These are phyloP conservation scores for Calliphora vicina DNA, from an alignment of 1,140 invertebrate species.

Conservation along the genomic window DNA sequence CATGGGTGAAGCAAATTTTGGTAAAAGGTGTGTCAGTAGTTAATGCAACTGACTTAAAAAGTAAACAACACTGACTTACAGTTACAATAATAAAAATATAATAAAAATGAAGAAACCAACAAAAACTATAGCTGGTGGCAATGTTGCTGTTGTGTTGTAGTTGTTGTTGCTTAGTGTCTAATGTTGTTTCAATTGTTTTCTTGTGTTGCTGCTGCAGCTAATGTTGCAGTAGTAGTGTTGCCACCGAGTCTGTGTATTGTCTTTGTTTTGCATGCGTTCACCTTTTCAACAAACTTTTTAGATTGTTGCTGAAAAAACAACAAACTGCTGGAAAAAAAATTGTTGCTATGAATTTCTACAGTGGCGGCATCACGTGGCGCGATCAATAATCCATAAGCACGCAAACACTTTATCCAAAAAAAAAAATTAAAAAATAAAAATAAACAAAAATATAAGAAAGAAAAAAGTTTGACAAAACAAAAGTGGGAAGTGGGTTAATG, in stretches of 20 bases:
- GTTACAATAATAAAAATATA: neutral
- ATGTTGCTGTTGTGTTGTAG: neutral
- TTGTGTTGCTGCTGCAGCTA: neutral
- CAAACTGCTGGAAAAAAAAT: neutral
- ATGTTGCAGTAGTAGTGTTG: constrained; percentile 42
- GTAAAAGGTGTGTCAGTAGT: constrained; percentile 40
- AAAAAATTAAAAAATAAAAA: neutral
- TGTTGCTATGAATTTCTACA: neutral
- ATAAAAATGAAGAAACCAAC: neutral
- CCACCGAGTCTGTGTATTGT: constrained; percentile 37
- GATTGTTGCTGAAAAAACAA: neutral
- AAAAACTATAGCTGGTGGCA: constrained; percentile 23
- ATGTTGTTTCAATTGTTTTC: neutral
- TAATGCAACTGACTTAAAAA: constrained; percentile 32
- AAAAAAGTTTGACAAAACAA: neutral
- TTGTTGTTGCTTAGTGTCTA: neutral
- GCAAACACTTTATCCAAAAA: constrained; percentile 40
- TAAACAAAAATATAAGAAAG: neutral
- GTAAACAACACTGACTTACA: constrained; percentile 20
- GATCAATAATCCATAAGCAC: constrained; percentile 56
- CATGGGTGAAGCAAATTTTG: constrained; percentile 19
- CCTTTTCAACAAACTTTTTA: neutral
- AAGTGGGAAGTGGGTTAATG: constrained; percentile 34
- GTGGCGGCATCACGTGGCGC: constrained; percentile 50
- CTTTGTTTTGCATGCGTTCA: constrained; percentile 31